A percentile compares a stretch with the other conserved stretches of the same genome.
Conservation (phyloP, 2,888 invertebrate species). For the Aporophyla nigra region DNA sequence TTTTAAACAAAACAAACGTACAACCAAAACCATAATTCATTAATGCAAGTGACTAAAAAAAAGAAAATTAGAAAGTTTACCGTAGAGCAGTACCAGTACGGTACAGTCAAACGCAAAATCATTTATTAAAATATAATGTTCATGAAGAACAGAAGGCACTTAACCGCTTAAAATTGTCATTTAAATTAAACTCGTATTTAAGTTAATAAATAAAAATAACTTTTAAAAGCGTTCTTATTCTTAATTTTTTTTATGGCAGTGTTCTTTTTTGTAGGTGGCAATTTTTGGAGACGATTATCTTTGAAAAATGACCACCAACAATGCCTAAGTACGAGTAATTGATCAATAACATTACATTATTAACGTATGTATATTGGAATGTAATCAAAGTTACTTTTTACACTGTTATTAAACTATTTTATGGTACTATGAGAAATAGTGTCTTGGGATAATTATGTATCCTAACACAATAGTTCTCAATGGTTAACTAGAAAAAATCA, state of each 20-base stretch:
- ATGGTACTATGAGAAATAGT: conserved; percentile 32
- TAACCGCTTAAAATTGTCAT: conserved; percentile 62
- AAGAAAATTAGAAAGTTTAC: conserved; percentile 25
- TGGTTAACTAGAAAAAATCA: conserved; percentile 29
- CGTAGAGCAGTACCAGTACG: conserved; percentile 41
- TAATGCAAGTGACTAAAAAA: conserved; percentile 57
- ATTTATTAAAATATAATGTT: conserved; percentile 64
- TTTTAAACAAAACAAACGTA: conserved; percentile 28
- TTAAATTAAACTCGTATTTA: conserved; percentile 58
- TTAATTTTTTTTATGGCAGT: conserved; percentile 81
- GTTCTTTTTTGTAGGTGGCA: conserved; percentile 76
- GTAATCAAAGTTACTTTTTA: conserved; percentile 68
- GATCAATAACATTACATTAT: conserved; percentile 74
- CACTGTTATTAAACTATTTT: conserved; percentile 59
- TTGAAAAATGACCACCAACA: conserved; percentile 80
- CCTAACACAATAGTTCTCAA: conserved; percentile 35
- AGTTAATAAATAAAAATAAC: conserved; percentile 63
- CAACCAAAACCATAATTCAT: conserved; percentile 33
- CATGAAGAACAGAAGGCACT: conserved; percentile 69
- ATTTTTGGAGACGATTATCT: conserved; percentile 68
- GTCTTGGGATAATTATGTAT: background rate
- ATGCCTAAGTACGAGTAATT: conserved; percentile 88
- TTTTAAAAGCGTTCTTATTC: conserved; percentile 62
- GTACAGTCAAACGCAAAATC: conserved; percentile 58
- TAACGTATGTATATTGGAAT: conserved; percentile 67